Evolutionary conservation across 2,797 vertebrate species (phyloP), one percentile per base, ranked within the genome.

Genomic region (Myiotriccus ornatus): DNA sequence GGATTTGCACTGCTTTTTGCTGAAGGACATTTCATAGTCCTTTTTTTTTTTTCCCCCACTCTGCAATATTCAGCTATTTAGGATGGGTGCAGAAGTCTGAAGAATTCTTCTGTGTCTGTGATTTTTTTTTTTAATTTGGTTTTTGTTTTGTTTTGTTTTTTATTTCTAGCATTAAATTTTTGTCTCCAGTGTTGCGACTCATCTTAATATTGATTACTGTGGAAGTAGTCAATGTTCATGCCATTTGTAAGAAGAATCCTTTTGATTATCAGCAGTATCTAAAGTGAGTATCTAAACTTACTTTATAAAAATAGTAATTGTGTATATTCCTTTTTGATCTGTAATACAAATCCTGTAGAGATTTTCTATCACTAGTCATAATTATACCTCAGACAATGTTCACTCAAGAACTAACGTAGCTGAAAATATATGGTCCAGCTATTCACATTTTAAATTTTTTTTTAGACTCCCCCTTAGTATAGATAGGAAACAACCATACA

Each of bases 181-280:
- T 98, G 27, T 97, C 94, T 78, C 87, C 96, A 0, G 35, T 88
- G 41, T 96, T 98, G 16, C 73, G 27, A 14, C 90, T 98, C 27
- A 82, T 98, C 50, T 79, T 97, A 44, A 32, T 98, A 10, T 74
- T 98, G 55, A 59, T 97, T 57, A 64, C 86, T 2, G 41, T 98
- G 93, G 97, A 98, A 39, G 17, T 98, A 84, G 34, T 95, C 71
- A 97, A 59, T 14, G 8, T 98, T 47, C 95, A 97, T 28, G 53
- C 30, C 4, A 76, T 97, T 85, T 65, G 6, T 67, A 74, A 89
- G 57, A 97, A 97, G 83, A 91, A 32, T 34, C 7, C 75, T 73
- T 37, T 9, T 27, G 97, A 97, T 43, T 96, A 94, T 81, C 97
- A 96, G n/a, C 96, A 90, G 56, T 98, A 98, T 46, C 89, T 98